phyloP scores from a whole-genome alignment of 2,888 invertebrate species.

The Bursaphelenchus okinawaensis region DNA sequence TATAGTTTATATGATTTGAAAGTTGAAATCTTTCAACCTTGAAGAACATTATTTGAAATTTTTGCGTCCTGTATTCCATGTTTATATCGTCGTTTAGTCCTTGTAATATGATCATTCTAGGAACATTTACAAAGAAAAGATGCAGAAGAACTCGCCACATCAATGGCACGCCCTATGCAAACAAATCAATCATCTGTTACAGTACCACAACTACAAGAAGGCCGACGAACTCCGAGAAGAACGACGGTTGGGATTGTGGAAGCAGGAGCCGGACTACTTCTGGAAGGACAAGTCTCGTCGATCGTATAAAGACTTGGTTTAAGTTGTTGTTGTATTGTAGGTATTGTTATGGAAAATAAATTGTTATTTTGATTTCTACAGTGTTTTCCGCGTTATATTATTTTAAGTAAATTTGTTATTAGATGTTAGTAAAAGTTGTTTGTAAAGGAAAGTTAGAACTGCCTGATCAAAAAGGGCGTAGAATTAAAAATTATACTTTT shows the following conservation, averaged over 20 bases:
- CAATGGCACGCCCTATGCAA: constrained; percentile 56
- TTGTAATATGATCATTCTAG: too few relatives aligned
- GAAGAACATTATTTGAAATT: neutral
- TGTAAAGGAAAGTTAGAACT: too few relatives aligned
- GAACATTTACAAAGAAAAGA: constrained; percentile 48
- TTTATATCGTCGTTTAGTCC: neutral
- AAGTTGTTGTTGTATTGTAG: constrained; percentile 3
- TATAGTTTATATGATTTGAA: too few relatives aligned
- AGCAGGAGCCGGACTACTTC: constrained; percentile 55
- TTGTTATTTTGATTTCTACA: too few relatives aligned
- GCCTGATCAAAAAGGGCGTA: too few relatives aligned
- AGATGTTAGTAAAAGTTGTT: too few relatives aligned
- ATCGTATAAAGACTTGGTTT: constrained; percentile 50
- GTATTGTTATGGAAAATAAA: neutral
- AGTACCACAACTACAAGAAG: constrained; percentile 57
- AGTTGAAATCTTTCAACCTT: neutral
- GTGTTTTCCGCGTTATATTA: too few relatives aligned
- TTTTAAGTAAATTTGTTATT: too few relatives aligned
- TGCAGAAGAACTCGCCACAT: constrained; percentile 48
- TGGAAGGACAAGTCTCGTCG: constrained; percentile 56
- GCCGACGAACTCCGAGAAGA: constrained; percentile 55
- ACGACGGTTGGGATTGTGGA: constrained; percentile 55
- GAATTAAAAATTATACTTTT: too few relatives aligned
- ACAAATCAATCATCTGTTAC: constrained; percentile 54
- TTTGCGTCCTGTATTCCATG: neutral